These are phyloP conservation scores for Herpetotheres cachinnans DNA, from an alignment of 2,113 vertebrate genomes.

Conservation along the genomic window DNA sequence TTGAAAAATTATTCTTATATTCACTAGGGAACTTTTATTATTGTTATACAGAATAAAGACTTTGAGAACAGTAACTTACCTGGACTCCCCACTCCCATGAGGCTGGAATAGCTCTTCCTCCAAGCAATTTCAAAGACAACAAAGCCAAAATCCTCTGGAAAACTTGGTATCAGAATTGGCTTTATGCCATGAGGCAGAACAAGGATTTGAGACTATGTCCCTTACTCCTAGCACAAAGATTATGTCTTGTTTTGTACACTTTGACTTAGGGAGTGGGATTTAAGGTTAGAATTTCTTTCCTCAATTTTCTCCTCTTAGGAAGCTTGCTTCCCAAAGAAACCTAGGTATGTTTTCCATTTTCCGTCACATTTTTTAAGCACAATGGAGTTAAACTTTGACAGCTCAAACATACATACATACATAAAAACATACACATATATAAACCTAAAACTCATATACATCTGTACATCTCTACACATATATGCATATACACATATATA, in stretches of 20 bases:
- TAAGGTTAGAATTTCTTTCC: background rate
- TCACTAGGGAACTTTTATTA: background rate
- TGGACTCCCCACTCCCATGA: background rate
- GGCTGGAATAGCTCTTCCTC: background rate
- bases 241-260: background rate
- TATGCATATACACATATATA: rapidly evolving
- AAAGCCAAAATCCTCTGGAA: rapidly evolving
- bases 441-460: background rate
- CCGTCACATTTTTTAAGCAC: background rate
- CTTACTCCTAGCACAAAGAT: background rate
- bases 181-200: rapidly evolving
- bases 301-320: background rate
- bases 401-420: background rate
- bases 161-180: background rate
- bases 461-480: background rate
- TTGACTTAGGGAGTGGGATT: background rate
- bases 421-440: rapidly evolving
- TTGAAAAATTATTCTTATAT: background rate
- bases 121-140: background rate
- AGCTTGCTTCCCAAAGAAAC: background rate
- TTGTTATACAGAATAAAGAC: background rate
- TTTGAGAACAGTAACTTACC: background rate
- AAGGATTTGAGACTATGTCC: background rate
- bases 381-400: background rate
- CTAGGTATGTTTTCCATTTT: background rate